Percentiles rank a stretch among this genome's conserved stretches.
Conservation (phyloP, 1,140 invertebrate species). For the Papilio dardanus region DNA sequence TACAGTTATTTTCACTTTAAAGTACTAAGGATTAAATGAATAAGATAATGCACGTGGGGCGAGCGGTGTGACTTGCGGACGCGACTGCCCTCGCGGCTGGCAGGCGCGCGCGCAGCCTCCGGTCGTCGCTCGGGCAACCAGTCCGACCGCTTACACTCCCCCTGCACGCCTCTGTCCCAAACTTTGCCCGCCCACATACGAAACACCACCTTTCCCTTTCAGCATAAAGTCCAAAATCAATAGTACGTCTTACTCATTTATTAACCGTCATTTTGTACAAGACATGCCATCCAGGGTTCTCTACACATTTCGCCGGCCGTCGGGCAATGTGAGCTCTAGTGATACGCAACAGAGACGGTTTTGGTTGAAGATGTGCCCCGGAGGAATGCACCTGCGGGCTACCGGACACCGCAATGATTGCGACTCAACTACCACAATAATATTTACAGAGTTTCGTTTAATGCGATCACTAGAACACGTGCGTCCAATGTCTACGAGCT, state of each 20-base stretch:
- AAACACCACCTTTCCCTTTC: conserved; percentile 46
- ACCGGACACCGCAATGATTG: conserved; percentile 61
- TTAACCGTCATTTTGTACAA: conserved; percentile 36
- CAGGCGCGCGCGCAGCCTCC: conserved; percentile 76
- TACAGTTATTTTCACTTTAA: neutral
- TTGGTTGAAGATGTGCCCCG: conserved; percentile 39
- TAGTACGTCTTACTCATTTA: conserved; percentile 25
- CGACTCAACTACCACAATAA: conserved; percentile 56
- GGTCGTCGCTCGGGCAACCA: conserved; percentile 80
- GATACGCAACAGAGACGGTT: conserved; percentile 50
- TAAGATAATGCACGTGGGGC: conserved; percentile 56
- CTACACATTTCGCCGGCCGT: conserved; percentile 64
- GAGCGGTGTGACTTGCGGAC: conserved; percentile 55
- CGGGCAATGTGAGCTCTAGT: conserved; percentile 55
- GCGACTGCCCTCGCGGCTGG: conserved; percentile 61
- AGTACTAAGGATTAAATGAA: neutral
- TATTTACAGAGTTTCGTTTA: conserved; percentile 61
- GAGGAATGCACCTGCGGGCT: conserved; percentile 72
- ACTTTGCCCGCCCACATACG: conserved; percentile 49
- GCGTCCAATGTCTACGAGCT: conserved; percentile 26
- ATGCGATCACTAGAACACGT: conserved; percentile 58
- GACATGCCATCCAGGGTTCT: conserved; percentile 71
- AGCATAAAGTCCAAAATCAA: conserved; percentile 42
- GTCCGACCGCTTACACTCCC: conserved; percentile 70
- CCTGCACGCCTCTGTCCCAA: conserved; percentile 61